A percentile compares a stretch with the other conserved stretches of the same genome.
phyloP scores from a whole-genome alignment of 64 coral and sea anemone species.

The Pocillopora damicornis region DNA sequence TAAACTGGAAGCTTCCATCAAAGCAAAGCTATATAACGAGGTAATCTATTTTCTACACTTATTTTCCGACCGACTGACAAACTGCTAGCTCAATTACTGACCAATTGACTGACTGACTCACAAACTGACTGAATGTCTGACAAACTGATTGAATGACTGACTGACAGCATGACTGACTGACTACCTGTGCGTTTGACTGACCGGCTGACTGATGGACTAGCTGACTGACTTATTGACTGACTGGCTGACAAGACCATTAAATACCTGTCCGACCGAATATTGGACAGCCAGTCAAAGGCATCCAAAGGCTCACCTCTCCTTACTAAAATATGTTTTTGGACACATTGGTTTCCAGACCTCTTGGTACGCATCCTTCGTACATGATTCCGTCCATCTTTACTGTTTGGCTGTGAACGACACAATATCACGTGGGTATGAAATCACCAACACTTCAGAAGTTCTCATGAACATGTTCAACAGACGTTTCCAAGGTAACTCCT shows the following conservation, averaged over 20 bases:
- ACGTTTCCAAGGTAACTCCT: slow-evolving; percentile 50
- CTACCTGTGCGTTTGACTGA: background rate
- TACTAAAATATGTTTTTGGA: too few relatives aligned
- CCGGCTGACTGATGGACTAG: background rate
- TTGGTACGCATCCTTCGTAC: slow-evolving; percentile 69
- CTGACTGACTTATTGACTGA: background rate
- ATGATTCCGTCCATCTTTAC: slow-evolving; percentile 59
- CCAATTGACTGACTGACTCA: background rate
- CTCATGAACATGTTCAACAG: slow-evolving; percentile 58
- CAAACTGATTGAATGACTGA: background rate
- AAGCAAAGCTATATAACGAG: background rate
- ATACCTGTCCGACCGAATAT: background rate
- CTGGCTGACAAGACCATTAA: background rate
- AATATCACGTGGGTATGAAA: background rate
- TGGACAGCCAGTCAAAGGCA: background rate
- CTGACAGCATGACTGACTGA: background rate
- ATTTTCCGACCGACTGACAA: background rate
- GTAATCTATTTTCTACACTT: background rate
- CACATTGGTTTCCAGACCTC: slow-evolving; percentile 12
- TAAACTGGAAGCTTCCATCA: slow-evolving; percentile 6
- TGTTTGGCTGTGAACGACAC: slow-evolving; percentile 49
- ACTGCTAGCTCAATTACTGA: too few relatives aligned
- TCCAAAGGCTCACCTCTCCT: background rate
- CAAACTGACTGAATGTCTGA: background rate
- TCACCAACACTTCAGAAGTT: slow-evolving; percentile 40